These are phyloP conservation scores for Merodon equestris DNA, from an alignment of 2,888 invertebrate genomes.

Conservation along the genomic window DNA sequence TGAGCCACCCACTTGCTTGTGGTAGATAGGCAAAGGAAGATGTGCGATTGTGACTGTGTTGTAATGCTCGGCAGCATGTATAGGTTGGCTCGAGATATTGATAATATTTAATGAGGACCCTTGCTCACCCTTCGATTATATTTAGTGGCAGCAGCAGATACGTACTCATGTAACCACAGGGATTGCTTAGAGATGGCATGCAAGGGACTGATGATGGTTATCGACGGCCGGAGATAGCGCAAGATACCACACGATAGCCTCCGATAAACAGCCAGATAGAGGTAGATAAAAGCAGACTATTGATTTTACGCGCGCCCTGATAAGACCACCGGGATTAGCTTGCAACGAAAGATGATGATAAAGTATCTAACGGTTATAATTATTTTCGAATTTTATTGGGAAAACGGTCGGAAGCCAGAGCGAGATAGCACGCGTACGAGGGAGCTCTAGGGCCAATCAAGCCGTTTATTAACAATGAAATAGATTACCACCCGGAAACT, in stretches of 20 bases:
- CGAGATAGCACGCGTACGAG: no score
- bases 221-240: slow-evolving; percentile 21
- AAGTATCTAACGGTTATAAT: slow-evolving; percentile 42
- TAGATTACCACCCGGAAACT: slow-evolving; percentile 5
- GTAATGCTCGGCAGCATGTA: slow-evolving; percentile 18
- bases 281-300: slow-evolving; percentile 53
- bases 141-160: no score
- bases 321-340: slow-evolving; percentile 43
- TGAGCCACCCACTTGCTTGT: slow-evolving; percentile 2
- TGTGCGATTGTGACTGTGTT: neutral
- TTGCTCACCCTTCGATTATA: no score
- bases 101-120: slow-evolving; percentile 51
- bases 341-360: slow-evolving; percentile 3
- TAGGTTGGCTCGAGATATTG: slow-evolving; percentile 42
- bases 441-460: slow-evolving; percentile 16
- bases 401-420: neutral
- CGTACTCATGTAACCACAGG: no score
- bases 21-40: no score
- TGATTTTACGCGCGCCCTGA: slow-evolving; percentile 52
- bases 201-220: no score
- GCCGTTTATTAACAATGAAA: slow-evolving; percentile 33
- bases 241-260: neutral
- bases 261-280: slow-evolving; percentile 48
- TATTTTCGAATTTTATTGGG: slow-evolving; percentile 20
- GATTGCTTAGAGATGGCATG: no score